Base-by-base conservation (phyloP, 2,888 invertebrate genomes). In the Ceramica pisi region DNA sequence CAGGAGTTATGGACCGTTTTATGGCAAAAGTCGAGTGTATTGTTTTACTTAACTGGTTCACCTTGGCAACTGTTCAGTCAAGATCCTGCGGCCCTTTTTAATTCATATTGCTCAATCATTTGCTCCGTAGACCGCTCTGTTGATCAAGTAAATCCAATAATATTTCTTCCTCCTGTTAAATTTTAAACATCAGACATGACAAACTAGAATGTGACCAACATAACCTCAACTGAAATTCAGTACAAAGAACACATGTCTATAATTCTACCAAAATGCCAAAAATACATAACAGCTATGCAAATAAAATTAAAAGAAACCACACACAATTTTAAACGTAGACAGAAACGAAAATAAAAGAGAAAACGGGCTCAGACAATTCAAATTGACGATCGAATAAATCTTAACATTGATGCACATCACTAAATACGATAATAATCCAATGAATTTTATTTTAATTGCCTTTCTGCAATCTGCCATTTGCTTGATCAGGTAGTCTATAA, bases 21-120 rank as follows among this genome's bases (percentile, higher is more conserved):
- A 84, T 74, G 71, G 65, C 57, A 50, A 61, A 63, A 63, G 67
- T 26, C 67, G 64, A 66, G 23, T 62, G 68, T 73, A 75, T 84
- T 84, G 82, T 84, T 84, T 57, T 48, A 62, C 21, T 21, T 10
- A 66, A 76, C 85, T 71, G 41, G 84, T 73, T 86, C 69, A 77
- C 86, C 79, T 84, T 86, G 85, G 31, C 50, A 65, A 64, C 48
- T 5, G 73, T 60, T 61, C 59, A 67, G 55, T 61, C 56, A 53
- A 57, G 50, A 55, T 38, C 23, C 44, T 57, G 69, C 3, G 26
- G 78, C 38, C 71, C 61, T 72, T 71, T 75, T 74, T 62, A 64
- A 55, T 70, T 63, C 19, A 26, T 63, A 55, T 44, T 26, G 38
- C 35, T 71, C 44, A 44, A 64, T 67, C 60, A 59, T 62, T 61